Evolutionary conservation across 2,888 invertebrate genomes (phyloP).

Genomic region (Priapulus caudatus): DNA sequence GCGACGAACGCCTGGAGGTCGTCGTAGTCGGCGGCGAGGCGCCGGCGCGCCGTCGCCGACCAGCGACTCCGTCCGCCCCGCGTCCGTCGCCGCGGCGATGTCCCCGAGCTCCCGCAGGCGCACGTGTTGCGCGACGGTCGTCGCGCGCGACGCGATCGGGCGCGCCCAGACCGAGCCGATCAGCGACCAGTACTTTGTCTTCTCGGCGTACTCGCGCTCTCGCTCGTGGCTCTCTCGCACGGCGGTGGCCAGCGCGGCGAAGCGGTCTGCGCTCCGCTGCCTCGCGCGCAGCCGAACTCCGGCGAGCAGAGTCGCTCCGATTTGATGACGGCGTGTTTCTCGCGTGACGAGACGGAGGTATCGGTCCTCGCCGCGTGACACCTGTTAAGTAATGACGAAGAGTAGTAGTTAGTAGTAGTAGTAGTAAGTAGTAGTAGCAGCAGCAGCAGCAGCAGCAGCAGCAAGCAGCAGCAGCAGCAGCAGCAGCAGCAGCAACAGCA

Average conservation of each 20-base stretch:
- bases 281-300: conserved; percentile 10
- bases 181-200: conserved; percentile 72
- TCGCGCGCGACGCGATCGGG: conserved; percentile 50
- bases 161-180: conserved; percentile 57
- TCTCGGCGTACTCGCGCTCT: conserved; percentile 64
- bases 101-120: conserved; percentile 53
- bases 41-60: conserved; percentile 16
- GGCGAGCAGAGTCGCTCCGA: conserved; percentile 33
- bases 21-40: conserved; percentile 19
- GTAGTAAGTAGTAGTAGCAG: too few relatives aligned
- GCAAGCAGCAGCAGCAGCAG: too few relatives aligned
- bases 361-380: conserved; percentile 60
- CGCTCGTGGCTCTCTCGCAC: conserved; percentile 69
- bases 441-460: too few relatives aligned
- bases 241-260: conserved; percentile 57
- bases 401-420: too few relatives aligned
- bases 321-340: conserved; percentile 42
- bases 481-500: too few relatives aligned
- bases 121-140: conserved; percentile 51
- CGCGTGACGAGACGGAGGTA: conserved; percentile 60
- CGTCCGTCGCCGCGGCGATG: conserved; percentile 44
- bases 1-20: conserved; percentile 20
- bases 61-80: conserved; percentile 12
- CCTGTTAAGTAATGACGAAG: too few relatives aligned
- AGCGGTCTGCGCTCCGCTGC: conserved; percentile 33